Conservation (phyloP, 2,797 vertebrate species). For the Cyclura pinguis region DNA sequence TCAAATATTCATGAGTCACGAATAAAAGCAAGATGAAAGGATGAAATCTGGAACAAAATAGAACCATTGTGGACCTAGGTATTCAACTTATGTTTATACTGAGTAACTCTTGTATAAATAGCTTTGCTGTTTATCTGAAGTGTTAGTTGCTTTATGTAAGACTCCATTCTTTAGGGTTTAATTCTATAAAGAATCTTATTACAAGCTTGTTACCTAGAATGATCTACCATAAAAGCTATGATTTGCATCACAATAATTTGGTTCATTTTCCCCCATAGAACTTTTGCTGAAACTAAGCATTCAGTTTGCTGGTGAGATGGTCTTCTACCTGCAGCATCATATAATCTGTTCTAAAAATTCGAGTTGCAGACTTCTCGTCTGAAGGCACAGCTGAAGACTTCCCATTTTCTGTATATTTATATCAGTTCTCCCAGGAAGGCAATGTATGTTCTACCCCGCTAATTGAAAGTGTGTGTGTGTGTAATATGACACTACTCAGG, state of each 20-base stretch:
- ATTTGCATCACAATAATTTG: not conserved
- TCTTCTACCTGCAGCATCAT: not conserved
- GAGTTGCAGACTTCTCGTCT: not conserved
- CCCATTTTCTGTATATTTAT: not conserved
- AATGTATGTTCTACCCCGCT: too few relatives aligned
- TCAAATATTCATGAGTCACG: slow-evolving; percentile 1
- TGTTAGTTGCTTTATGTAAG: slow-evolving; percentile 11
- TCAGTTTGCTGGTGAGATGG: not conserved
- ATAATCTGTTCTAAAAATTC: not conserved
- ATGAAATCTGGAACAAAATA: slow-evolving; percentile 1
- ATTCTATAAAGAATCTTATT: not conserved
- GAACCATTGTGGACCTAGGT: not conserved
- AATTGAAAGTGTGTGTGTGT: too few relatives aligned
- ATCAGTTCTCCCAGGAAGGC: too few relatives aligned
- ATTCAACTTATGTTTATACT: not conserved
- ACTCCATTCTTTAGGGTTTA: not conserved
- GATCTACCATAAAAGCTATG: not conserved
- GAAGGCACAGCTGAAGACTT: not conserved
- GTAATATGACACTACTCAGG: too few relatives aligned
- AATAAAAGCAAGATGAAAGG: not conserved
- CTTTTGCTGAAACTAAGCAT: not conserved
- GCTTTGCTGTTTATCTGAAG: not conserved
- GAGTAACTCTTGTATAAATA: not conserved
- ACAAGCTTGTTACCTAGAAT: not conserved
- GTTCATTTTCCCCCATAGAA: not conserved